A percentile compares a stretch with the other conserved stretches of the same genome.
Conservation (phyloP, 2,113 vertebrate genomes). For the Otolemur garnettii region DNA sequence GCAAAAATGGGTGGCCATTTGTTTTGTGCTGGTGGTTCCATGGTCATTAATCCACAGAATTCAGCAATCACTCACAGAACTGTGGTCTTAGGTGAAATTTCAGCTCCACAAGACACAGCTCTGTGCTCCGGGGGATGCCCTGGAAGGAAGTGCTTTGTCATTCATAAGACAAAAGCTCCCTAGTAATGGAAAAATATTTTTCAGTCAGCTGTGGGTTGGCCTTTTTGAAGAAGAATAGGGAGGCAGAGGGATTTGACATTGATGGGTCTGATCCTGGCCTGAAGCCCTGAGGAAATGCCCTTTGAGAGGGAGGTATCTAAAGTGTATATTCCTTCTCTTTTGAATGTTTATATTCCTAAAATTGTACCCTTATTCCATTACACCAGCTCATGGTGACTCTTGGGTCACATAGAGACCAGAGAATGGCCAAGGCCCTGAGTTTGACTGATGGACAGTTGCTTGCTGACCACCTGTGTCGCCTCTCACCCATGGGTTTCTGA, state of each 20-base stretch:
- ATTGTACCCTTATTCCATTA: neutral
- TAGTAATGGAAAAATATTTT: constrained; percentile 50
- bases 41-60: constrained; percentile 83
- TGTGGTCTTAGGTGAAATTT: constrained; percentile 82
- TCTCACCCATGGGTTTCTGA: neutral
- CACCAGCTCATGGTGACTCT: neutral
- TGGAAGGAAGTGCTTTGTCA: constrained; percentile 79
- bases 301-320: neutral
- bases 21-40: constrained; percentile 70
- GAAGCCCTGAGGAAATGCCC: neutral
- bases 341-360: neutral
- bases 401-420: neutral
- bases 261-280: neutral
- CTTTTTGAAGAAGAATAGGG: neutral
- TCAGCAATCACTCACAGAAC: constrained; percentile 78
- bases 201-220: neutral
- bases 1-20: constrained; percentile 69
- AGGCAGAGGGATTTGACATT: neutral
- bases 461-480: neutral
- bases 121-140: constrained; percentile 54
- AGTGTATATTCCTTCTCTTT: too few relatives aligned
- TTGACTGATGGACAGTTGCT: neutral
- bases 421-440: neutral
- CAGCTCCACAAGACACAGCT: constrained; percentile 62
- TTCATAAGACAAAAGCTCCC: constrained; percentile 65